These are phyloP conservation scores for Ceratina japonica DNA, from an alignment of 1,140 invertebrate genomes.

Conservation along the genomic window DNA sequence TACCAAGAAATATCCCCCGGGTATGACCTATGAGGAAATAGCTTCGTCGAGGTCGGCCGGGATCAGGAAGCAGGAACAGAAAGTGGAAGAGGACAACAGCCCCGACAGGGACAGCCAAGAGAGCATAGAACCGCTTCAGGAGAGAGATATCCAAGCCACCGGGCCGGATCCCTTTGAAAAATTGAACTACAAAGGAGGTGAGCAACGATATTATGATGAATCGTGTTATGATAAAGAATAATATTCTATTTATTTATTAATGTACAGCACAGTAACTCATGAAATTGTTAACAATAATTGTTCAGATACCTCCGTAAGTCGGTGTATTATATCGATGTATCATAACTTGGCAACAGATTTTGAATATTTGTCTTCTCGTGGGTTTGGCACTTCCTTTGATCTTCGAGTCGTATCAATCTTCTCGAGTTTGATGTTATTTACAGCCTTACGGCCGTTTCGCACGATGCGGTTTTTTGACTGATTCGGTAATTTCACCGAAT, in stretches of 20 bases:
- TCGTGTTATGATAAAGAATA: too few relatives aligned
- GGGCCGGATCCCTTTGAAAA: constrained; percentile 81
- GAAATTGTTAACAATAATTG: too few relatives aligned
- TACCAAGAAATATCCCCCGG: constrained; percentile 71
- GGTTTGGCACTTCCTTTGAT: neutral
- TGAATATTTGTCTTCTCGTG: neutral
- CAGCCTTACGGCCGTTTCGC: too few relatives aligned
- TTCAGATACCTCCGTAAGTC: too few relatives aligned
- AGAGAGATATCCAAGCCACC: constrained; percentile 78
- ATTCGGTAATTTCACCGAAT: too few relatives aligned
- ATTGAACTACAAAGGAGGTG: constrained; percentile 79
- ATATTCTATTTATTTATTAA: too few relatives aligned
- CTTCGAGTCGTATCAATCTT: neutral
- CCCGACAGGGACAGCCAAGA: constrained; percentile 74
- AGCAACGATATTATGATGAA: constrained; percentile 37
- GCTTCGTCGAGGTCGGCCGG: constrained; percentile 70
- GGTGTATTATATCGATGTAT: too few relatives aligned
- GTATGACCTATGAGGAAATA: constrained; percentile 78
- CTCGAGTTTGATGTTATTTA: neutral
- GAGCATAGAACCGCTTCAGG: constrained; percentile 76
- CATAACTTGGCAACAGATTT: too few relatives aligned
- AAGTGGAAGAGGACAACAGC: constrained; percentile 62
- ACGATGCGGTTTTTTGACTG: too few relatives aligned
- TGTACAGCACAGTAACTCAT: too few relatives aligned
- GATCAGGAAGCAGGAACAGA: constrained; percentile 59